These are phyloP conservation scores for Idris sp. DNA, from an alignment of 1,140 invertebrate genomes.

Conservation along the genomic window DNA sequence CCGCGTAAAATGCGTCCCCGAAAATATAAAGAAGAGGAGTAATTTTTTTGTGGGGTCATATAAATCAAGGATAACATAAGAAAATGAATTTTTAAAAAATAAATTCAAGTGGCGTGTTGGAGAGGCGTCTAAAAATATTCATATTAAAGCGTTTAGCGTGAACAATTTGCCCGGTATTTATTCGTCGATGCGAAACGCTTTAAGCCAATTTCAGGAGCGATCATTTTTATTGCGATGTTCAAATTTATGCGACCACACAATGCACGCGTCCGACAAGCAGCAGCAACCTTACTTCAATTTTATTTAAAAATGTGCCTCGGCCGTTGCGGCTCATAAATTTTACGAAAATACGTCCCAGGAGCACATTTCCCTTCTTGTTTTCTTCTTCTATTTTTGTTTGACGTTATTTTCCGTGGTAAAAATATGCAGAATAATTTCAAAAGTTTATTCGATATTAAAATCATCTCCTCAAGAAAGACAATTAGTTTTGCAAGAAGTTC, in stretches of 20 bases:
- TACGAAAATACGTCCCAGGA: constrained; percentile 10
- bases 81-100: constrained; percentile 37
- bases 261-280: constrained; percentile 2
- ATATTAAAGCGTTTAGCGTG: constrained; percentile 35
- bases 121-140: constrained; percentile 10
- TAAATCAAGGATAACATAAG: constrained; percentile 24
- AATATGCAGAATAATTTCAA: constrained; percentile 32
- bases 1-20: constrained; percentile 16
- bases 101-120: constrained; percentile 13
- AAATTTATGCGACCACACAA: constrained; percentile 49
- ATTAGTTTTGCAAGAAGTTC: too few species aligned
- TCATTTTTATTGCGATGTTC: constrained; percentile 34
- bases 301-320: constrained; percentile 35
- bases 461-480: constrained; percentile 6
- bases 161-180: too few species aligned
- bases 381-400: too few species aligned
- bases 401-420: constrained; percentile 33
- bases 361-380: too few species aligned
- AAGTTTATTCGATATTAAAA: constrained; percentile 26
- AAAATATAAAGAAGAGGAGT: constrained; percentile 35
- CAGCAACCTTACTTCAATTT: constrained; percentile 32
- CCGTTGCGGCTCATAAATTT: constrained; percentile 44
- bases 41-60: constrained; percentile 27
- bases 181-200: constrained; percentile 10
- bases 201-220: constrained; percentile 19